Evolutionary conservation across 2,888 invertebrate species (phyloP).

Genomic region (Neoaliturus tenellus): DNA sequence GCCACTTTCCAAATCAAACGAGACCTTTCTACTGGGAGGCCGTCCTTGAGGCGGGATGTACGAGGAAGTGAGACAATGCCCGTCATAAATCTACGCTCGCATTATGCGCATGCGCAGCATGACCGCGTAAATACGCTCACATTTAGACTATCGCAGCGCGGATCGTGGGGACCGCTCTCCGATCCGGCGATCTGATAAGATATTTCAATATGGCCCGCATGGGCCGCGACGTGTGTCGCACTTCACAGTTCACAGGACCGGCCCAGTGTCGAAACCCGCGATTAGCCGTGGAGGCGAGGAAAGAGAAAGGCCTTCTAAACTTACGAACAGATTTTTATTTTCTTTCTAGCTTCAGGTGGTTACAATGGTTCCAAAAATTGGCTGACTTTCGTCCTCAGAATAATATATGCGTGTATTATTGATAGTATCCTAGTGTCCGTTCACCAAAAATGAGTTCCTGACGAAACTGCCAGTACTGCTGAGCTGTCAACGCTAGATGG

Average conservation of each 20-base stretch:
- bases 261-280: neutral
- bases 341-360: no score
- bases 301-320: no score
- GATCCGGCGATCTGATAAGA: neutral
- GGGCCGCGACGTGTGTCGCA: neutral
- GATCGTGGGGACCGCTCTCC: slow-evolving; percentile 34
- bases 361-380: no score
- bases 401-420: no score
- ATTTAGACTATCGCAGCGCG: slow-evolving; percentile 32
- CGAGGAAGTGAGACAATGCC: slow-evolving; percentile 48
- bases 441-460: no score
- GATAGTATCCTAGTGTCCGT: no score
- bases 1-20: slow-evolving; percentile 22
- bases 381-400: no score
- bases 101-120: slow-evolving; percentile 45
- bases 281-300: neutral
- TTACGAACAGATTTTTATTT: no score
- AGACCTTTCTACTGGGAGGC: neutral
- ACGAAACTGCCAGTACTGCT: no score
- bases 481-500: no score
- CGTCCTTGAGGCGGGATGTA: slow-evolving; percentile 28
- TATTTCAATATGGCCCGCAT: slow-evolving; percentile 50
- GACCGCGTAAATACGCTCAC: slow-evolving; percentile 49
- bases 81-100: slow-evolving; percentile 37
- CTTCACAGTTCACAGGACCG: no score